phyloP scores from a whole-genome alignment of 2,113 vertebrate genomes.

The Protobothrops mucrosquamatus region DNA sequence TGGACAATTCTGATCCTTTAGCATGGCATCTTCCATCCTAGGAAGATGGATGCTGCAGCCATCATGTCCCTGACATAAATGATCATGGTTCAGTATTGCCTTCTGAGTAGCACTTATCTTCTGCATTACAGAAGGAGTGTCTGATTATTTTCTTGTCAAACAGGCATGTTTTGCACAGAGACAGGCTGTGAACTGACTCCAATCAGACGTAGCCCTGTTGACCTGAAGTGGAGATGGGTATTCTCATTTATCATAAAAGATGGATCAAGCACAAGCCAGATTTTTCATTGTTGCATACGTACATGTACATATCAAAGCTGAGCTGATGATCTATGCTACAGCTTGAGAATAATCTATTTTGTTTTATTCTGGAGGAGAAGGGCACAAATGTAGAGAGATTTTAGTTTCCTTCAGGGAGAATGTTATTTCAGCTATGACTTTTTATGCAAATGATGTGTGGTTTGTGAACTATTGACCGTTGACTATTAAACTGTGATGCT shows the following conservation, averaged over 20 bases:
- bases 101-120: neutral
- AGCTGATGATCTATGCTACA: neutral
- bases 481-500: neutral
- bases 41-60: neutral
- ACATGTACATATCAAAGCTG: neutral
- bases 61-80: neutral
- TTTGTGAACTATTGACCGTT: neutral
- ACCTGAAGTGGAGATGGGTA: neutral
- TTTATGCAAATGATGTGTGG: neutral
- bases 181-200: neutral
- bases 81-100: neutral
- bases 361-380: neutral
- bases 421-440: neutral
- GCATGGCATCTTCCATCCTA: neutral
- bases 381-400: neutral
- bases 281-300: neutral
- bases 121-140: neutral
- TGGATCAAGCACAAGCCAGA: neutral
- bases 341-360: neutral
- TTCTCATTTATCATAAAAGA: neutral
- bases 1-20: neutral
- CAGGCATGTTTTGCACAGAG: neutral
- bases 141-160: neutral
- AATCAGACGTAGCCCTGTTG: neutral
- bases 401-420: neutral